Base-by-base conservation (phyloP, 2,797 vertebrate species). In the Apogon talboti region DNA sequence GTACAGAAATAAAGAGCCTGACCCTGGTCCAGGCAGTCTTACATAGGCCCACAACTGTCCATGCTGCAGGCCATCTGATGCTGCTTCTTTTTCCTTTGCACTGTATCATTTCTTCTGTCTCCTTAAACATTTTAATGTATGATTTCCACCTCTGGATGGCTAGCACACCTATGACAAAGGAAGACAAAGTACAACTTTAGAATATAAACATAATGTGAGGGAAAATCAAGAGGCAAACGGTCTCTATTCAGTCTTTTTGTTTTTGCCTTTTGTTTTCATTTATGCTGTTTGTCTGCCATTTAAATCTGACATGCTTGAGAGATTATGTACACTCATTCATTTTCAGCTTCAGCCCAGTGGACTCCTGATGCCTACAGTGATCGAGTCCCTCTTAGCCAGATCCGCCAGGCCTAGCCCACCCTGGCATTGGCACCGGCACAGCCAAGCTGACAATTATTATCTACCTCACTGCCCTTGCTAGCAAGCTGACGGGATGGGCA, bases 391-490 rank as follows among this genome's bases (percentile, higher is more conserved):
- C 64, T 64, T 44, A 83, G 85, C 79, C 85, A 86, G 74, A 83
- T 60, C 67, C 64, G 75, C 71, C 81, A 83, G 53, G 82, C 41
- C 66, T 30, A 65, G 85, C 87, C 76, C 87, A 84, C 78, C 85
- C 72, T 63, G 74, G 60, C 74, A 75, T 43, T 89, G 87, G 83
- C 87, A 89, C 58, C 12, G 53, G 30, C 53, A 79, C 66, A 65
- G 54, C 66, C 78, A 90, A 74, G 78, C 83, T 88, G 88, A 88
- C 84, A 77, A 87, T 79, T 82, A 90, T 84, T 79, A 88, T 91
- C 90, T 90, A 90, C 79, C 85, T 91, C 87, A 79, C 77, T 89
- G 86, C 81, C 63, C 88, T 74, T 86, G 90, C 87, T 83, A 87
- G 85, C 87, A 89, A 90, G 89, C 88, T 91, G 89, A 87, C 85